Conservation (phyloP, 2,113 vertebrate genomes). For the Eonycteris spelaea region DNA sequence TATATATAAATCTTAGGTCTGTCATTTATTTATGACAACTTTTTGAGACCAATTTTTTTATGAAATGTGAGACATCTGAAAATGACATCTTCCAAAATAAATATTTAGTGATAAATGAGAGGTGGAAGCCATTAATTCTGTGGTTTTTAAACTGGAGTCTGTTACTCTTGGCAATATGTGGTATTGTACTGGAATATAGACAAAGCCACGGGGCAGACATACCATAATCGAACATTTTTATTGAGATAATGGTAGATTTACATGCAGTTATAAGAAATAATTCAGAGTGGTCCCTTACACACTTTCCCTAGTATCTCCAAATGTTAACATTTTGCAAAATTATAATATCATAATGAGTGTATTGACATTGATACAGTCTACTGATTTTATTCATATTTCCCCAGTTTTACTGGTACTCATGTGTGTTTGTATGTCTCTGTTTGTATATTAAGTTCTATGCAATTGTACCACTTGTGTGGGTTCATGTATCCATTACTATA, state of each 20-base stretch:
- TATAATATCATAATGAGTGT: neutral
- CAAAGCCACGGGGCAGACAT: neutral
- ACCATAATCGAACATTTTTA: neutral
- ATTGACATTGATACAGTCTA: neutral
- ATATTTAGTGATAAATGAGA: neutral
- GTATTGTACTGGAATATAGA: neutral
- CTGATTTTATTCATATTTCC: neutral
- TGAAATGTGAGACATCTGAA: conserved; percentile 9
- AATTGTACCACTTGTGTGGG: neutral
- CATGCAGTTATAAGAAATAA: neutral
- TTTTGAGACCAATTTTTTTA: neutral
- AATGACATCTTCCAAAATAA: neutral
- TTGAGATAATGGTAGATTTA: neutral
- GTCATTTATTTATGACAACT: neutral
- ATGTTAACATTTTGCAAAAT: conserved; percentile 24
- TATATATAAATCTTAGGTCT: neutral
- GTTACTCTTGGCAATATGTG: neutral
- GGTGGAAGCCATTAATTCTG: neutral
- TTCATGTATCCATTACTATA: neutral
- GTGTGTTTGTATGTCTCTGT: neutral
- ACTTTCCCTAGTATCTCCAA: neutral
- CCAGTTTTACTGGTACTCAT: neutral
- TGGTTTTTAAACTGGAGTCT: neutral
- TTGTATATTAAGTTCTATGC: neutral
- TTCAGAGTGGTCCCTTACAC: neutral